Conservation (phyloP, 2,888 invertebrate genomes). For the Drosophila phalerata region DNA sequence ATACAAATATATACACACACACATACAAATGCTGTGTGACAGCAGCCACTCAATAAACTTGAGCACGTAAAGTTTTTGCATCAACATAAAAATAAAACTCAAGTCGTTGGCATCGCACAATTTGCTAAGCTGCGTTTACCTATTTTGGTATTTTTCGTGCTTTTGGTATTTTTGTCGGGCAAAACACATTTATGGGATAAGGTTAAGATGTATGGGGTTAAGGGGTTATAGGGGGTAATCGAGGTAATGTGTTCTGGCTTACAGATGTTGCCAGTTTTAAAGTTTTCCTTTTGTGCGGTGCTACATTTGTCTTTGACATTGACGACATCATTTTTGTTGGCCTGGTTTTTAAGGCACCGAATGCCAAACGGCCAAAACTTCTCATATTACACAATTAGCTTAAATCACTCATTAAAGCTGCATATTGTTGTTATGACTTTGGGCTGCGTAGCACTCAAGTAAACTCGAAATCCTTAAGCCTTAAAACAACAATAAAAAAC, state of each 20-base stretch:
- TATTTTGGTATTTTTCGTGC: conserved; percentile 38
- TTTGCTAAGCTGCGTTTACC: conserved; percentile 70
- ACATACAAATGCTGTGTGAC: conserved; percentile 22
- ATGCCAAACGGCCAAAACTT: conserved; percentile 43
- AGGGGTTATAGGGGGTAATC: not conserved
- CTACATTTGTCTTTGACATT: conserved; percentile 55
- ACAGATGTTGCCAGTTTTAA: conserved; percentile 52
- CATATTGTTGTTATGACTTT: conserved; percentile 35
- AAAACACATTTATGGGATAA: not conserved
- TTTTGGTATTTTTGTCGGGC: conserved; percentile 28
- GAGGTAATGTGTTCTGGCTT: conserved; percentile 23
- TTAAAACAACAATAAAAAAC: not conserved
- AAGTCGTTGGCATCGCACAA: conserved; percentile 66
- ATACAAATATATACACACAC: conserved; percentile 12
- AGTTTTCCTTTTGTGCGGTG: conserved; percentile 33
- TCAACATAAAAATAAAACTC: conserved; percentile 72
- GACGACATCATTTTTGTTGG: conserved; percentile 39
- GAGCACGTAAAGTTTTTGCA: conserved; percentile 70
- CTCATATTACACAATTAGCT: conserved; percentile 51
- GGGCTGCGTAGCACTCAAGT: not conserved
- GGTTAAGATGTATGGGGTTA: conserved; percentile 15
- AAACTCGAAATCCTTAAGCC: not conserved
- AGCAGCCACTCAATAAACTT: conserved; percentile 68
- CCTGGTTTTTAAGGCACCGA: conserved; percentile 21
- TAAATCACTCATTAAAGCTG: conserved; percentile 58